These are phyloP conservation scores for Nestor notabilis DNA, from an alignment of 2,113 vertebrate genomes.

Conservation along the genomic window DNA sequence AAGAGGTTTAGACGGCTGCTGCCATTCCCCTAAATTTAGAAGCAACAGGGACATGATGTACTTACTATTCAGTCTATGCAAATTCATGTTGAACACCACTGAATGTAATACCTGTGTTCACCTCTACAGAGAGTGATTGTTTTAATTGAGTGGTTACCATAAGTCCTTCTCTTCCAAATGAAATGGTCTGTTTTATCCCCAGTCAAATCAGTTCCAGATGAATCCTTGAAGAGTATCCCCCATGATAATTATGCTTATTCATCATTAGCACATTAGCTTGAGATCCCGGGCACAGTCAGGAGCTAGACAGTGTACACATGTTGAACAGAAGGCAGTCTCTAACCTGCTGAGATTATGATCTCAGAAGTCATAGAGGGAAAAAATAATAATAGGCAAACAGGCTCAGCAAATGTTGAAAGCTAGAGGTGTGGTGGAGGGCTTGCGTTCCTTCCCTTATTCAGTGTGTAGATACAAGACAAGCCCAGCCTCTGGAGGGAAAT, in stretches of 20 bases:
- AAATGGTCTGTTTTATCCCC: not conserved
- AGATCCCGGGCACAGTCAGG: not conserved
- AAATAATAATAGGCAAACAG: conserved; percentile 32
- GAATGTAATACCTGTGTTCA: not conserved
- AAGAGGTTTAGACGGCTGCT: not conserved
- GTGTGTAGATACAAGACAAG: not conserved
- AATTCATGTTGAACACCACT: not conserved
- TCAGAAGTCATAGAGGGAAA: not conserved
- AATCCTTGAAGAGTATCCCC: not conserved
- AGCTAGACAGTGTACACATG: not conserved
- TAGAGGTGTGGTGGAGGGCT: conserved; percentile 50
- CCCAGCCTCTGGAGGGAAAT: not conserved
- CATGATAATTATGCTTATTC: not conserved
- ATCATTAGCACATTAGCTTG: not conserved
- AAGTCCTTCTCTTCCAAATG: not conserved
- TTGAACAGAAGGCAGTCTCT: not conserved
- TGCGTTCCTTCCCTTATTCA: not conserved
- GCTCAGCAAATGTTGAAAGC: conserved; percentile 46
- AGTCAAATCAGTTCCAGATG: not conserved
- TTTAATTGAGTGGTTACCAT: not conserved
- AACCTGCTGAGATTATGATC: conserved; percentile 7
- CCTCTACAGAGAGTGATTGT: not conserved
- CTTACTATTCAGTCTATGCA: conserved; percentile 7
- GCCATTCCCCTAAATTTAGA: not conserved
- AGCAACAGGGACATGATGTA: not conserved